Base-by-base conservation (phyloP, 1,140 invertebrate species). In the Diachasma alloeum region DNA sequence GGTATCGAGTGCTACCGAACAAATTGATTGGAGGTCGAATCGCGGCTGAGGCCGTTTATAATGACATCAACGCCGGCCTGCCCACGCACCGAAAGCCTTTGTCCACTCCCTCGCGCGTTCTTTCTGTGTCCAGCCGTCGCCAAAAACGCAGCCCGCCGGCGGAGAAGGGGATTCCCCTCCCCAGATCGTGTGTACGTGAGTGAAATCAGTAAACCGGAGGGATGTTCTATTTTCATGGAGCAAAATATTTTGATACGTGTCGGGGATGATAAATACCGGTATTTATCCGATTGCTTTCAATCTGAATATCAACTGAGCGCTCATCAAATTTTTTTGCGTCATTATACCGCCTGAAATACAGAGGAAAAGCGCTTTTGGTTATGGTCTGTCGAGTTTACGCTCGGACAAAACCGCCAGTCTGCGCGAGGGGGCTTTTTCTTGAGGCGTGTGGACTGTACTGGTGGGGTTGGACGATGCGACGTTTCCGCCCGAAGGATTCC, bases 401-500 rank as follows among this genome's bases (percentile, higher is more conserved):
- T 63, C 9, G 24, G 19, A 63, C 59, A 63, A 63, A 63, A 31
- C 59, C 59, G 26, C 22, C 24, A 26, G 59, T 63, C 26, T 63
- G 15, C 6, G 48, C 1, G 13, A 26, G 22, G 59, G 24, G 19
- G 13, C 8, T 63, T 63, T 63, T 63, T 63, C 59, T 63, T 63
- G 59, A 63, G 59, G 59, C 24, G 59, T 63, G 11, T 4, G 31
- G 31, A 63, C 48, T 56, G 15, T n/a, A n/a, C 1, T 56, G 31
- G 31, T 17, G 48, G 24, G 59, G 59, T 13, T 11, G 74, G 74
- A 63, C 53, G 72, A 75, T 77, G 73, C 77, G 72, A 22, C 75
- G 78, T 77, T 83, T 85, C 75, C 78, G 77, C 82, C 77, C 74
- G 77, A 81, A 83, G 76, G 82, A 85, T 80, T 85, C 78, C 74